Evolutionary conservation across 2,888 invertebrate genomes (phyloP), one percentile per base, ranked within the genome.

Genomic region (Harpalus rubripes): DNA sequence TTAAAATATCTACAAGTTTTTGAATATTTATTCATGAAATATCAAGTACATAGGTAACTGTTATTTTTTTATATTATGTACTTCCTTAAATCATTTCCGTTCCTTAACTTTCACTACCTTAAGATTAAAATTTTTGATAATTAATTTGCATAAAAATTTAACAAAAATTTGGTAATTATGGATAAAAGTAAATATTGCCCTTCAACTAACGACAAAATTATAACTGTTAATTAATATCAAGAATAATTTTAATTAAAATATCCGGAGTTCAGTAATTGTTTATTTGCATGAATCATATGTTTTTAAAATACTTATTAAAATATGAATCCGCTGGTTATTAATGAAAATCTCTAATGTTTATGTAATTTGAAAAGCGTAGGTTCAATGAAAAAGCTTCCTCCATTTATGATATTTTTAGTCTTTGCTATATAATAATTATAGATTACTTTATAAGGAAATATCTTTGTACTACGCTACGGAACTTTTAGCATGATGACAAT

Each of bases 211-310:
- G 65, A 26, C 39, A 65, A 65, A 65, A 65, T 65, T 65, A 32
- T 10, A 32, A 65, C 44, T 59, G 16, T 59, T 7, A 59, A 59
- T 16, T 59, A 15, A 32, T 32, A 32, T 39, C 12, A 22, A 10
- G 63, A 63, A 63, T 63, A 63, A 32, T 68, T 68, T 68, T 68
- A 63, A 63, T 63, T 63, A 63, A 61, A 18, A 63, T 22, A 16
- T 63, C 22, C 22, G 22, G 63, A 10, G 7, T 10, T 63, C 22
- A 63, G 12, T 63, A 22, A 22, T 26, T 63, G 10, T 63, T 63
- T 63, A 22, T 8, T 22, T 18, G 18, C 22, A 26, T 63, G 63
- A 18, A 63, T 63, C 22, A 63, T 22, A 22, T 63, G 8, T 22
- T 12, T 63, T 6, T 63, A 63, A 22, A 63, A 22, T 22, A 22